phyloP scores from a whole-genome alignment of 2,797 vertebrate genomes.

The Pseudochaenichthys georgianus region DNA sequence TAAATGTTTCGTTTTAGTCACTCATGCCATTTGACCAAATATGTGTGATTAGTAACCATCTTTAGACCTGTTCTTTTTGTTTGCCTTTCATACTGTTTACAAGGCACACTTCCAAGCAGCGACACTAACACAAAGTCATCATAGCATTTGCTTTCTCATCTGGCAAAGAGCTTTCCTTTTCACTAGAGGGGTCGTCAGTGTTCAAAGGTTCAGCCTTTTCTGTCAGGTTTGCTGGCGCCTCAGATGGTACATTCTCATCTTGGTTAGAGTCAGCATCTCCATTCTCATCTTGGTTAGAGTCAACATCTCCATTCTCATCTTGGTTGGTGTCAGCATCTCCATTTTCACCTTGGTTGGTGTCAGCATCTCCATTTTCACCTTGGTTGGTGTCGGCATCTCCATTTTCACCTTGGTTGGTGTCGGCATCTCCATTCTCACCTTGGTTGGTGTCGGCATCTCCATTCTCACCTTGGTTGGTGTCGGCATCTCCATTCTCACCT shows the following conservation, averaged over 20 bases:
- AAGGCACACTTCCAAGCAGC: constrained; percentile 49
- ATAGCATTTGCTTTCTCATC: constrained; percentile 51
- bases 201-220: constrained; percentile 46
- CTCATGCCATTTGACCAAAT: constrained; percentile 34
- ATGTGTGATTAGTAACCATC: constrained; percentile 8
- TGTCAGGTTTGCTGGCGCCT: constrained; percentile 57
- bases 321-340: too few relatives aligned
- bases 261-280: constrained; percentile 25
- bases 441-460: too few relatives aligned
- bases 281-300: constrained; percentile 14
- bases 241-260: constrained; percentile 12
- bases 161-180: constrained; percentile 48
- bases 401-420: too few relatives aligned
- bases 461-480: constrained; percentile 14
- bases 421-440: not conserved
- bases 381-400: too few relatives aligned
- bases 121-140: constrained; percentile 58
- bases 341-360: too few relatives aligned
- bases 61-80: not conserved
- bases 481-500: not conserved
- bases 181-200: constrained; percentile 51
- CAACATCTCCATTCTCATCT: too few relatives aligned
- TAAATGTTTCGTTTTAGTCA: constrained; percentile 33
- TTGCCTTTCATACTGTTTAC: not conserved
- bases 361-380: too few relatives aligned